Evolutionary conservation across 53 echinoderm and acorn worm species (phyloP).

Genomic region (Astropecten irregularis): DNA sequence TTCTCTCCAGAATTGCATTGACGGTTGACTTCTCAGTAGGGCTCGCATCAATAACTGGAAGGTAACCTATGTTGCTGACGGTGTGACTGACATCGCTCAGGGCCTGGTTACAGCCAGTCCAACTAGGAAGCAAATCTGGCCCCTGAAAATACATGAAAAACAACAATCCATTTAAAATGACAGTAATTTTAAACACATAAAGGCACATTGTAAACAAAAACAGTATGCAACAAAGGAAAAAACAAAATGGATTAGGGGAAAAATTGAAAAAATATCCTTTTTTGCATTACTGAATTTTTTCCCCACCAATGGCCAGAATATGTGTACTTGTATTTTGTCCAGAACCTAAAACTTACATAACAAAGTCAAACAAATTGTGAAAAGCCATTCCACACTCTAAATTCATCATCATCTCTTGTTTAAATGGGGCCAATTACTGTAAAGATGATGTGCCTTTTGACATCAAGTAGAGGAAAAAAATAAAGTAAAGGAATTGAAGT

Average conservation of each 20-base stretch:
- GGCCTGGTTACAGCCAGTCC: constrained; percentile 29
- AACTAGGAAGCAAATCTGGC: neutral
- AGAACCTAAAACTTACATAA: no score
- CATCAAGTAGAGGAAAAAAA: no score
- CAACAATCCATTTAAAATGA: neutral
- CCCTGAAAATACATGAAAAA: neutral
- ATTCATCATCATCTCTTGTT: no score
- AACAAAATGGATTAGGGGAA: neutral
- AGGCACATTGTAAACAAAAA: neutral
- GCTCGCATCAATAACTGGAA: constrained; percentile 64
- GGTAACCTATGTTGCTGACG: constrained; percentile 62
- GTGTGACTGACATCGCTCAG: constrained; percentile 19
- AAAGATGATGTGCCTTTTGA: no score
- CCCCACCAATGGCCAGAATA: no score
- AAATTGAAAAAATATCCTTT: no score
- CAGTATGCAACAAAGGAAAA: neutral
- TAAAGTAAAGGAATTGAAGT: no score
- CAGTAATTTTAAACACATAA: neutral
- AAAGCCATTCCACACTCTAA: no score
- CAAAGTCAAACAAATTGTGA: no score
- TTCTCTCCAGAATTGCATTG: constrained; percentile 52
- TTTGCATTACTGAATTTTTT: no score
- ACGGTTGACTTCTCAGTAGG: constrained; percentile 56
- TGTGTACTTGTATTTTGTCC: no score
- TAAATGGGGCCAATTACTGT: no score